Conservation (phyloP, 2,888 invertebrate species). For the Eupelmus urozonus region DNA sequence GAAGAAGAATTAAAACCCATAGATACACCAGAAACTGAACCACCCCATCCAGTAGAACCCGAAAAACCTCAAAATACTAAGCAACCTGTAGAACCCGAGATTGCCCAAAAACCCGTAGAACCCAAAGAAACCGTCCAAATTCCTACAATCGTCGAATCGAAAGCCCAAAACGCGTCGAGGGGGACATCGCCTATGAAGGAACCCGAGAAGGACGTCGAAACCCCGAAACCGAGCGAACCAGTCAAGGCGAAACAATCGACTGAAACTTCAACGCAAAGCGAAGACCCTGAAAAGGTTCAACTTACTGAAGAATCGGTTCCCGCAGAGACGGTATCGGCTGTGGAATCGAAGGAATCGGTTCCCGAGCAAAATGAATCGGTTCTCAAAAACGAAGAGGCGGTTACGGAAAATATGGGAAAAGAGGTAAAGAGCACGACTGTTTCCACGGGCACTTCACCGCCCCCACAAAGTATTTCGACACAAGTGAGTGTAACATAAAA, state of each 20-base stretch:
- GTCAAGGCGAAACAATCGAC: not conserved
- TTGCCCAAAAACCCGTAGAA: not conserved
- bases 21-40: constrained; percentile 6
- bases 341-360: not conserved
- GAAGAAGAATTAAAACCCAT: constrained; percentile 25
- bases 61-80: constrained; percentile 11
- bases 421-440: constrained; percentile 68
- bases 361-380: not conserved
- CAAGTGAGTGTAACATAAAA: constrained; percentile 80
- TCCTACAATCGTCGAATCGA: not conserved
- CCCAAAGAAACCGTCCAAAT: not conserved
- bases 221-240: no score
- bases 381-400: not conserved
- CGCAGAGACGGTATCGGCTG: not conserved
- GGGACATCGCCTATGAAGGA: constrained; percentile 31
- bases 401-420: not conserved
- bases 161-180: constrained; percentile 33
- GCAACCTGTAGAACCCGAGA: not conserved
- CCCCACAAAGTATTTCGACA: constrained; percentile 91
- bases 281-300: not conserved
- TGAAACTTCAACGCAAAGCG: constrained; percentile 55
- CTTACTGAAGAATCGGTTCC: not conserved
- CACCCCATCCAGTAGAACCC: not conserved
- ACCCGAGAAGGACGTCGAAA: not conserved
- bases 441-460: constrained; percentile 90